Percentiles rank a stretch among this genome's conserved stretches.
Conservation (phyloP, 53 echinoderm and acorn worm genomes). For the Mesocentrotus franciscanus region DNA sequence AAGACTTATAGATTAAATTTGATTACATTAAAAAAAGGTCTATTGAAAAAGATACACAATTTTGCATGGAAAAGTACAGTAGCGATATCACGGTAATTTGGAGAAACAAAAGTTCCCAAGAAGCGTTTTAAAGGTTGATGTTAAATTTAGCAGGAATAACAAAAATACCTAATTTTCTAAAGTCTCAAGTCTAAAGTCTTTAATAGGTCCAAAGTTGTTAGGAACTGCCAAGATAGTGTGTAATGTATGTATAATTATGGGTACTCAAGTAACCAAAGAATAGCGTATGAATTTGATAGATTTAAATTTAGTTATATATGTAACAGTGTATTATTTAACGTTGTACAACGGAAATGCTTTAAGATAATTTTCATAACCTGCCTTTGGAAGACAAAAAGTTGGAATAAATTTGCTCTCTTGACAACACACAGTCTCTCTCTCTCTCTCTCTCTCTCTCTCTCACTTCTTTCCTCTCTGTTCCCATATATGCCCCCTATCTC, state of each 20-base stretch:
- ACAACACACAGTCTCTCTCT: not conserved
- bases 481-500: not conserved
- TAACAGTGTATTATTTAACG: not conserved
- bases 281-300: not conserved
- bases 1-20: no score
- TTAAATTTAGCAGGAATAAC: not conserved
- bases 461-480: not conserved
- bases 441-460: not conserved
- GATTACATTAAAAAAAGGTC: no score
- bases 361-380: not conserved
- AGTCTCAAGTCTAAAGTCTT: not conserved
- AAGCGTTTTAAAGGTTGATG: no score
- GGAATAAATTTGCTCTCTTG: not conserved
- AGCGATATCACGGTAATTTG: no score
- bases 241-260: not conserved
- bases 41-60: no score
- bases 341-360: not conserved
- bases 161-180: not conserved
- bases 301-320: not conserved
- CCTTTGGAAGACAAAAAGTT: not conserved
- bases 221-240: not conserved
- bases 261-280: constrained; percentile 28
- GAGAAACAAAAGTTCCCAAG: no score
- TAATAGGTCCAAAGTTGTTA: not conserved
- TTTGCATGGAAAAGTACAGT: no score